phyloP scores from a whole-genome alignment of 2,797 vertebrate species.

The Danio jaintianensis region DNA sequence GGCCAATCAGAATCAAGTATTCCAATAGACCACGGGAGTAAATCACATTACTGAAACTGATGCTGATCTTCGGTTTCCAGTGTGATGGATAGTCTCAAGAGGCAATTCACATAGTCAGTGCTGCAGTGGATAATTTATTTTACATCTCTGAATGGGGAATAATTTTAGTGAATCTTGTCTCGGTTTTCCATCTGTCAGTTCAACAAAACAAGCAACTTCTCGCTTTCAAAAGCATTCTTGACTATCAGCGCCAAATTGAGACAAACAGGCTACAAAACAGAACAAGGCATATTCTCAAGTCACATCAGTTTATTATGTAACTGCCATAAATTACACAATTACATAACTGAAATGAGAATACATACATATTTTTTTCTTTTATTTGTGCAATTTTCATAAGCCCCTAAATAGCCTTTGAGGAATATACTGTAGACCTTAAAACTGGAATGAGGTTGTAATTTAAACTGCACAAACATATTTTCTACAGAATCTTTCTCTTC shows the following conservation, averaged over 20 bases:
- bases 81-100: not conserved
- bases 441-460: not conserved
- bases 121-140: conserved; percentile 12
- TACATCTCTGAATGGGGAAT: not conserved
- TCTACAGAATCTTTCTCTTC: conserved; percentile 44
- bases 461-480: not conserved
- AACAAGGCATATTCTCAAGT: conserved; percentile 11
- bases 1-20: too few relatives aligned
- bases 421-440: not conserved
- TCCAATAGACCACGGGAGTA: too few relatives aligned
- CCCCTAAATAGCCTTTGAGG: not conserved
- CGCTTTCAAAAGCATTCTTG: conserved; percentile 32
- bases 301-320: conserved; percentile 21
- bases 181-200: conserved; percentile 52
- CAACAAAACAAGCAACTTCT: conserved; percentile 7
- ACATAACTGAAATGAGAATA: not conserved
- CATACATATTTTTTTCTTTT: not conserved
- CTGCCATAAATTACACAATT: not conserved
- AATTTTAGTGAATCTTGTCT: not conserved
- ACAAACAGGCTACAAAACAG: conserved; percentile 23
- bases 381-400: not conserved
- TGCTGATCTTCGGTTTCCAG: conserved; percentile 9
- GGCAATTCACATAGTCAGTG: not conserved
- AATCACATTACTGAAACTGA: not conserved
- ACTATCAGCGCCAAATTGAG: not conserved